Conservation (phyloP, 2,797 vertebrate genomes). For the Gobio occitaniae region DNA sequence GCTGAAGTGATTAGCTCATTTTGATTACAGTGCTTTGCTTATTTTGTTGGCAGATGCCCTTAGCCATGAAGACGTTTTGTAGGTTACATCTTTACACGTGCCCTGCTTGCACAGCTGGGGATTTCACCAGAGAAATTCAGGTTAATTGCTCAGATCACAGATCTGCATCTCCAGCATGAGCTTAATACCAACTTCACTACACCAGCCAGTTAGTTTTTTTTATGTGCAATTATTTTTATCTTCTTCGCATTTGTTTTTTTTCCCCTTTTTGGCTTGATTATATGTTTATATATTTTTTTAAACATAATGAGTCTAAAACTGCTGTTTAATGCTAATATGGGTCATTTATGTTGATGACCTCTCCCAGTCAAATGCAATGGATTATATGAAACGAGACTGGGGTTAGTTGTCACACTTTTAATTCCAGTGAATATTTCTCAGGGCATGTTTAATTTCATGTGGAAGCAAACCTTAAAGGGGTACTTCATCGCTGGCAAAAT, state of each 20-base stretch:
- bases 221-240: conserved; percentile 25
- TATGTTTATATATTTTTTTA: conserved; percentile 1
- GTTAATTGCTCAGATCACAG: conserved; percentile 81
- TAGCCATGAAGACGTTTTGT: conserved; percentile 71
- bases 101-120: conserved; percentile 71
- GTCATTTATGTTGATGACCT: conserved; percentile 11
- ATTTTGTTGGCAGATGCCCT: conserved; percentile 82
- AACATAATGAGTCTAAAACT: background rate
- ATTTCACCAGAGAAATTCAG: conserved; percentile 72
- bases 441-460: background rate
- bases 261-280: conserved; percentile 8
- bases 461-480: background rate
- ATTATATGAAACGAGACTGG: background rate
- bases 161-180: conserved; percentile 67
- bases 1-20: conserved; percentile 82
- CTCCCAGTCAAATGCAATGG: conserved; percentile 2
- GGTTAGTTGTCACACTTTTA: conserved; percentile 11
- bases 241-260: background rate
- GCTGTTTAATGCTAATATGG: conserved; percentile 25
- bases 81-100: conserved; percentile 69
- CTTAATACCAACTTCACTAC: conserved; percentile 63
- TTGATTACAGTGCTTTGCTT: conserved; percentile 81
- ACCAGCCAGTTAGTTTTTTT: background rate
- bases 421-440: background rate
- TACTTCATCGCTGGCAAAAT: too few relatives aligned